phyloP scores from a whole-genome alignment of 2,888 invertebrate species.

The Catocala sponsa region DNA sequence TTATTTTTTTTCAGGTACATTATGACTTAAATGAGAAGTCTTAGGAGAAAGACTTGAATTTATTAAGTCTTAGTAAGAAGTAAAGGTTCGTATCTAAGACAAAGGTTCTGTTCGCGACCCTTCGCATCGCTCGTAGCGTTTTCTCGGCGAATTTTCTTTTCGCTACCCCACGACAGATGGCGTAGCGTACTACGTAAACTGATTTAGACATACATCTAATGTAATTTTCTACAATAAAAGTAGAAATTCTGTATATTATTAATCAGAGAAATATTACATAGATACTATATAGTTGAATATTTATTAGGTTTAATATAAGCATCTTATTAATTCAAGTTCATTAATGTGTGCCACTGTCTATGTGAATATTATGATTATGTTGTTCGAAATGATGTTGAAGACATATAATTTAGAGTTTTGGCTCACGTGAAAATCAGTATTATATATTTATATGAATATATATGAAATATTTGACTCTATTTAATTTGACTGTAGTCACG shows the following conservation, averaged over 20 bases:
- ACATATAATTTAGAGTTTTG: no score
- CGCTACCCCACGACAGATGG: constrained; percentile 84
- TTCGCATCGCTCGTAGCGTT: constrained; percentile 18
- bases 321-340: no score
- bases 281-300: no score
- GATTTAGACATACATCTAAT: constrained; percentile 11
- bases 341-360: no score
- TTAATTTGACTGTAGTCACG: no score
- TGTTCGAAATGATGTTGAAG: no score
- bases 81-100: constrained; percentile 49
- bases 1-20: constrained; percentile 22
- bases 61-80: constrained; percentile 19
- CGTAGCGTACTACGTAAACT: constrained; percentile 57
- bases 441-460: no score
- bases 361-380: no score
- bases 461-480: no score
- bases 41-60: background rate
- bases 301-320: no score
- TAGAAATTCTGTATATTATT: background rate
- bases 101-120: constrained; percentile 40
- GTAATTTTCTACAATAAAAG: background rate
- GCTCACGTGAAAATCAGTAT: no score
- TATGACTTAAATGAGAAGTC: background rate
- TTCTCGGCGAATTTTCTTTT: constrained; percentile 38
- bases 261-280: background rate